Conservation (phyloP, 92 coral and sea anemone species). For the Epizoanthus illoricatus region DNA sequence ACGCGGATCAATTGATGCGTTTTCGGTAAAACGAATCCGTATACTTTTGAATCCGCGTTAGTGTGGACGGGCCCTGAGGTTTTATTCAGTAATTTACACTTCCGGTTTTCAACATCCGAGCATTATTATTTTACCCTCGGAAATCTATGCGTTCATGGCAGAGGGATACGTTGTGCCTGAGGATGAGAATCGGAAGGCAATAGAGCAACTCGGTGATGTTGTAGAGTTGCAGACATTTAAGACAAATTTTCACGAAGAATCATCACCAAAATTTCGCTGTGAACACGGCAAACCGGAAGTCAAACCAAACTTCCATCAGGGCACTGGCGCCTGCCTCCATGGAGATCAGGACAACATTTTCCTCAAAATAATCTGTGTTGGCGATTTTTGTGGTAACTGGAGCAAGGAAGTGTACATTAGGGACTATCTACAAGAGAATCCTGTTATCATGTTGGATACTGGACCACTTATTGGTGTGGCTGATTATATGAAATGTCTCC, state of each 20-base stretch:
- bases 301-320: neutral
- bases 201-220: constrained; percentile 21
- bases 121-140: too few relatives aligned
- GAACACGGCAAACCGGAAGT: neutral
- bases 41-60: too few relatives aligned
- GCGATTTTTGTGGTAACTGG: constrained; percentile 57
- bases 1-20: too few relatives aligned
- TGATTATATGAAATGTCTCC: constrained; percentile 33
- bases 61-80: too few relatives aligned
- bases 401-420: constrained; percentile 61
- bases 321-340: neutral
- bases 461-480: constrained; percentile 45
- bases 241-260: constrained; percentile 17
- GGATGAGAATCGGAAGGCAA: constrained; percentile 19
- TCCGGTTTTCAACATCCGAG: too few relatives aligned
- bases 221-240: constrained; percentile 47
- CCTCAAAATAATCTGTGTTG: constrained; percentile 60
- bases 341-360: neutral
- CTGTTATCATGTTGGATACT: constrained; percentile 38
- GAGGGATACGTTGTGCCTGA: constrained; percentile 39
- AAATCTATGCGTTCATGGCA: neutral
- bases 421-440: constrained; percentile 52
- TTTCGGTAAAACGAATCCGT: too few relatives aligned
- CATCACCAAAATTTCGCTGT: neutral
- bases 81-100: too few relatives aligned